A percentile compares a stretch with the other conserved stretches of the same genome.
These are phyloP conservation scores for Sitophilus oryzae DNA, from an alignment of 1,140 invertebrate species.

Conservation along the genomic window DNA sequence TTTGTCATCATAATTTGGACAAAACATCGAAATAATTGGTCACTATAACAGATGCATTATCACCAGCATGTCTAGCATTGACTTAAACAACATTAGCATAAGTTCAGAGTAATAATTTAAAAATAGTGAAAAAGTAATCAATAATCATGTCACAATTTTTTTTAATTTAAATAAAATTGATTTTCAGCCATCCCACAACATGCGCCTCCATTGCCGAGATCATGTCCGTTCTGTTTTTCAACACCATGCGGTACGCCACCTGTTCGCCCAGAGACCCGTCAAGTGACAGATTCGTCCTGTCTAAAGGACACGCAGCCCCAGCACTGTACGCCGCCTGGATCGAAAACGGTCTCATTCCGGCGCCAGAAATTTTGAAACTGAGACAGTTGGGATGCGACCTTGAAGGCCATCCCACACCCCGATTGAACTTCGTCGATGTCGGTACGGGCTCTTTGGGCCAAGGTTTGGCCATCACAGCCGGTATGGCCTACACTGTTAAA, in stretches of 20 bases:
- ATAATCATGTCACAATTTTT: too few species aligned
- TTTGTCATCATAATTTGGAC: too few species aligned
- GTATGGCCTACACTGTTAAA: slow-evolving; percentile 98
- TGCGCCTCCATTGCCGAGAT: slow-evolving; percentile 97
- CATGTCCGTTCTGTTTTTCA: slow-evolving; percentile 97
- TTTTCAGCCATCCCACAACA: slow-evolving; percentile 93
- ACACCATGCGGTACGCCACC: slow-evolving; percentile 92
- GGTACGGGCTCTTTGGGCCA: slow-evolving; percentile 97
- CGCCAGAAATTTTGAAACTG: slow-evolving; percentile 77
- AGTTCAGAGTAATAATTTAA: too few species aligned
- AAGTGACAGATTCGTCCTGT: slow-evolving; percentile 93
- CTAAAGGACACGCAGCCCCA: slow-evolving; percentile 98
- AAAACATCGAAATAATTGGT: too few species aligned
- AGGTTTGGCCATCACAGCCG: slow-evolving; percentile 91
- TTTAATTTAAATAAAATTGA: too few species aligned
- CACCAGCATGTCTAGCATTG: too few species aligned
- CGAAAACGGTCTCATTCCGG: slow-evolving; percentile 88
- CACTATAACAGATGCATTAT: too few species aligned
- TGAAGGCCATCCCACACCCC: slow-evolving; percentile 97
- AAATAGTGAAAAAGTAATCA: too few species aligned
- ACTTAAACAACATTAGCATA: too few species aligned
- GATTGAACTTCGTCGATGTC: slow-evolving; percentile 96
- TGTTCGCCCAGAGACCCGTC: slow-evolving; percentile 76
- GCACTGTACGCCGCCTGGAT: slow-evolving; percentile 99
- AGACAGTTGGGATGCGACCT: slow-evolving; percentile 91